These are phyloP conservation scores for Thymelicus acteon DNA, from an alignment of 2,888 invertebrate genomes.

Conservation along the genomic window DNA sequence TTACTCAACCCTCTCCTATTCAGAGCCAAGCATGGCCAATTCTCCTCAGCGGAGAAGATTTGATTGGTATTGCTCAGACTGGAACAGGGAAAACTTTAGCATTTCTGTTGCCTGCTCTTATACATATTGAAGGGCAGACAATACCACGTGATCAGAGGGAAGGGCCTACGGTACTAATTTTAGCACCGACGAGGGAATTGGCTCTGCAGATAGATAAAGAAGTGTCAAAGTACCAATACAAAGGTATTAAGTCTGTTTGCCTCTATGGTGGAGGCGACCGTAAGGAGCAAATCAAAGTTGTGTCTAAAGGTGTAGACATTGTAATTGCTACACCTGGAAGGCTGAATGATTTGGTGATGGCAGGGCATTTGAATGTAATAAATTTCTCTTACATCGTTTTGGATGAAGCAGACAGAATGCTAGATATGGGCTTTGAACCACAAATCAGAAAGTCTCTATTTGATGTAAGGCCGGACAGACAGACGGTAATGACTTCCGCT, in stretches of 20 bases:
- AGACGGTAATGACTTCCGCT: slow-evolving; percentile 98
- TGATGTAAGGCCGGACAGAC: slow-evolving; percentile 93
- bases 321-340: slow-evolving; percentile 98
- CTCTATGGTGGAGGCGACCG: slow-evolving; percentile 96
- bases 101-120: slow-evolving; percentile 95
- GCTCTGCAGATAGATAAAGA: slow-evolving; percentile 97
- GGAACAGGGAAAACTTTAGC: slow-evolving; percentile 98
- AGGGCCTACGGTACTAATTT: slow-evolving; percentile 94
- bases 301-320: slow-evolving; percentile 94
- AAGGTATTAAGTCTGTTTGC: slow-evolving; percentile 94
- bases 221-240: slow-evolving; percentile 94
- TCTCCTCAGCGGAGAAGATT: slow-evolving; percentile 93
- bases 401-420: slow-evolving; percentile 96
- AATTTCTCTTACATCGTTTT: slow-evolving; percentile 94
- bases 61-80: slow-evolving; percentile 98
- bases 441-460: slow-evolving; percentile 93
- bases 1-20: slow-evolving; percentile 94
- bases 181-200: slow-evolving; percentile 97
- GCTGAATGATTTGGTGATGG: slow-evolving; percentile 93
- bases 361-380: slow-evolving; percentile 89
- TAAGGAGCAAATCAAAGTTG: slow-evolving; percentile 89
- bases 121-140: slow-evolving; percentile 95
- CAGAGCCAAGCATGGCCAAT: slow-evolving; percentile 98
- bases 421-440: slow-evolving; percentile 95
- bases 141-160: slow-evolving; percentile 88